Conservation (phyloP, 2,113 vertebrate genomes). For the Cyphomyrus discorhynchus region DNA sequence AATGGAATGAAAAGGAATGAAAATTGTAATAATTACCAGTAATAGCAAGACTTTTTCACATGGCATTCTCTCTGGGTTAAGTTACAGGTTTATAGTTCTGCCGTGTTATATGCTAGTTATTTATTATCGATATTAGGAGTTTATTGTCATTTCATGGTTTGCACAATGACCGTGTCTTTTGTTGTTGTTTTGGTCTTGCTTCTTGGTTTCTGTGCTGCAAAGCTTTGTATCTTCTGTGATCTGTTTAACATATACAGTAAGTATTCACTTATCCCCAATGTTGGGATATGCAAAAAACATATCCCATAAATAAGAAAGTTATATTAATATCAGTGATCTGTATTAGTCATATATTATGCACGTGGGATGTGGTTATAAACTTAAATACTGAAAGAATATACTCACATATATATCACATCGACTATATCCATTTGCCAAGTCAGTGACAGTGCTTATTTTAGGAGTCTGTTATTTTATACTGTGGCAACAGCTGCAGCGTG, state of each 20-base stretch:
- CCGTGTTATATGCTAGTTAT: neutral
- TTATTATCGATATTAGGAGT: neutral
- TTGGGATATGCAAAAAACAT: neutral
- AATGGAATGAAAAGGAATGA: neutral
- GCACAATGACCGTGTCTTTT: neutral
- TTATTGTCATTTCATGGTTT: neutral
- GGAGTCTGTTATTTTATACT: conserved; percentile 46
- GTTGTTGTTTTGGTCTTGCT: neutral
- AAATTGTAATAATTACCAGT: neutral
- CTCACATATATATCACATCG: neutral
- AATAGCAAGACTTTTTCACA: neutral
- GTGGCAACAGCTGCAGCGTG: conserved; percentile 51
- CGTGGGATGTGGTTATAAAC: neutral
- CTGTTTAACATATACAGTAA: neutral
- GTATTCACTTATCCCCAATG: neutral
- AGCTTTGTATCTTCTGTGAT: neutral
- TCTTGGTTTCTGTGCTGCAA: neutral
- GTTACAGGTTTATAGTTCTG: neutral
- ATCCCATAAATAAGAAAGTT: neutral
- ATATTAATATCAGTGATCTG: neutral
- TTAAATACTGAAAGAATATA: neutral
- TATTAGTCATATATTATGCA: neutral
- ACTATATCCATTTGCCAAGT: neutral
- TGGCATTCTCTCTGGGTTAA: conserved; percentile 17
- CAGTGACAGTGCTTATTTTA: conserved; percentile 29